Base-by-base conservation (phyloP, 2,888 invertebrate species). In the Drosophila fulvimacula region DNA sequence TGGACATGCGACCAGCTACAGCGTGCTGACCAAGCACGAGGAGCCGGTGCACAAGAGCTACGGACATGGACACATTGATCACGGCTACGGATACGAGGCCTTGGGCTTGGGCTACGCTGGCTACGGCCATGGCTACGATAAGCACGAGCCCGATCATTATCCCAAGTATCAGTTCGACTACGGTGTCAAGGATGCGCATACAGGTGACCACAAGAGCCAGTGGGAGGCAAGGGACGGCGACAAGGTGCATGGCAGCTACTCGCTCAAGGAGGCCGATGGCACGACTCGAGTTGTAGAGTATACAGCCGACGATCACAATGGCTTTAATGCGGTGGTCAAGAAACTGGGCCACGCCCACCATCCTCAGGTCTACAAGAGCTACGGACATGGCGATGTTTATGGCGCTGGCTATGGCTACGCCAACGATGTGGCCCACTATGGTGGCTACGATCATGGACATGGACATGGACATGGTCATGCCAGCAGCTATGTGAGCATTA, bases 151-250 rank as follows among this genome's bases (percentile, higher is more conserved):
- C 21, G 73, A 92, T 83, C 90, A 91, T 41, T 89, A 93, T 79
- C 93, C 93, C 39, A 93, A 93, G 81, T 93, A 93, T 70, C 89
- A 91, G 19, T 93, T 92, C 72, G 92, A 93, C 72, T 93, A 93
- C 75, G 93, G 93, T 2, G 93, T 93, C n/a, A 92, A 93, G 73
- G 93, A 93, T 68, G 86, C 91, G 0, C 93, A 93, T 41, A 93
- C 93, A 2, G 93, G 93, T 2, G 93, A 93, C 64, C 91, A 93
- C 24, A 93, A 93, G 79, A 92, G 92, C 66, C 93, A 93, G 74
- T 92, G 93, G 90, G 94, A 94, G 83, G 91, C 93, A 42, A 92
- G 94, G 39, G 93, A 94, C 79, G 94, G 94, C 27, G 94, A 93
- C 80, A 88, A 90, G 65, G 94, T 94, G 6, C 94, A 94, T 73